phyloP scores from a whole-genome alignment of 2,888 invertebrate species.

The Himalopsyche kuldschensis region DNA sequence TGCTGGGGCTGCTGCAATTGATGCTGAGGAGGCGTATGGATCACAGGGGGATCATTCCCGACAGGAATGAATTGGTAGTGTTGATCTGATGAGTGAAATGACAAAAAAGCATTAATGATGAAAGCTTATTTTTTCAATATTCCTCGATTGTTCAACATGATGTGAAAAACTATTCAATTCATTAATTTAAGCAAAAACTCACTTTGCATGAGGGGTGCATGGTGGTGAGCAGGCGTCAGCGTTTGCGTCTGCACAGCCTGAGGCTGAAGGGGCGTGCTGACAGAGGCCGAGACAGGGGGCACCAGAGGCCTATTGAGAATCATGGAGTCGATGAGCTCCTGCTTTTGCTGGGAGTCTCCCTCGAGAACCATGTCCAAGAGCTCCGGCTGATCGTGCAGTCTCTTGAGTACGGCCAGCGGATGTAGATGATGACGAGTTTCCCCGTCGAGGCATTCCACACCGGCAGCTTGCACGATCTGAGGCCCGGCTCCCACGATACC shows the following conservation, averaged over 20 bases:
- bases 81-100: not conserved
- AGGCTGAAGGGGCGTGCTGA: slow-evolving; percentile 10
- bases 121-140: too few relatives aligned
- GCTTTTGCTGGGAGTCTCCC: slow-evolving; percentile 20
- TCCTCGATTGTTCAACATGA: not conserved
- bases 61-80: slow-evolving; percentile 58
- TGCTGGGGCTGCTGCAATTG: slow-evolving; percentile 37
- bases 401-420: slow-evolving; percentile 30
- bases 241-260: slow-evolving; percentile 22
- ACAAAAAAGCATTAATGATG: not conserved
- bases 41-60: slow-evolving; percentile 58
- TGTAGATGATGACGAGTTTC: slow-evolving; percentile 26
- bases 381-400: slow-evolving; percentile 34
- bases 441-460: not conserved
- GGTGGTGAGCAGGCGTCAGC: slow-evolving; percentile 41
- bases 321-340: slow-evolving; percentile 33
- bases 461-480: slow-evolving; percentile 17
- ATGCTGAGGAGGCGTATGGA: slow-evolving; percentile 12
- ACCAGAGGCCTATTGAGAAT: slow-evolving; percentile 27
- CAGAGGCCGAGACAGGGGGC: slow-evolving; percentile 8
- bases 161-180: too few relatives aligned
- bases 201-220: slow-evolving; percentile 21
- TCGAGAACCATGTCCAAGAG: slow-evolving; percentile 30
- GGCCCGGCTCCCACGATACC: slow-evolving; percentile 9
- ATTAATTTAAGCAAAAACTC: not conserved